Evolutionary conservation across 2,888 invertebrate species (phyloP).

Genomic region (Eueremaeus valkanovi): DNA sequence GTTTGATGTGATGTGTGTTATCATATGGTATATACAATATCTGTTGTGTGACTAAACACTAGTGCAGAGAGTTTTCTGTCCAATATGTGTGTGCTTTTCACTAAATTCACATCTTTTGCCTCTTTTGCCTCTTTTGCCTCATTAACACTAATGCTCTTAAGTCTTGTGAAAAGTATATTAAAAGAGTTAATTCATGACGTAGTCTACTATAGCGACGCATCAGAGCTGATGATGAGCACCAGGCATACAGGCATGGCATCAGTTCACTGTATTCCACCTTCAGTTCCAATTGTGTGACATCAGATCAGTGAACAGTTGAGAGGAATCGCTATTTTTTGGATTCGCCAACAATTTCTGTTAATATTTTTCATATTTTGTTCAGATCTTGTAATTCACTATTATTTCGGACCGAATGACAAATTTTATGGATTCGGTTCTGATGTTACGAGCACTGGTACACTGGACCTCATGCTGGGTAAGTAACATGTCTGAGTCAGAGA

Average conservation of each 20-base stretch:
- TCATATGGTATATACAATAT: neutral
- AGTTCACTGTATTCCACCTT: neutral
- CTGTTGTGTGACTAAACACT: neutral
- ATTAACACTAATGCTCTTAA: conserved; percentile 34
- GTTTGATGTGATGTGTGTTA: neutral
- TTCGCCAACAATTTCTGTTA: neutral
- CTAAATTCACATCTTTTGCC: neutral
- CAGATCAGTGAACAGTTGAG: neutral
- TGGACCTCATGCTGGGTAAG: conserved; percentile 33
- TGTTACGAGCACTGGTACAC: conserved; percentile 10
- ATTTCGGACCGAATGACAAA: conserved; percentile 9
- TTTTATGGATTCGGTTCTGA: conserved; percentile 23
- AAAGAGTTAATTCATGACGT: conserved; percentile 34
- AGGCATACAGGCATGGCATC: conserved; percentile 14
- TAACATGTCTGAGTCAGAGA: conserved; percentile 24
- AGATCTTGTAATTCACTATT: conserved; percentile 15
- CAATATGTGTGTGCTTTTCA: conserved; percentile 16
- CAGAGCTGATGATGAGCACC: conserved; percentile 30
- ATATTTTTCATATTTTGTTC: neutral
- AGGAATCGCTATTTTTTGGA: neutral
- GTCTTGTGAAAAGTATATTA: conserved; percentile 37
- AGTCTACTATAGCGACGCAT: conserved; percentile 34
- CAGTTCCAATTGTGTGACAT: conserved; percentile 16
- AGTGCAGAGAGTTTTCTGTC: neutral
- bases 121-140: conserved; percentile 3